Evolutionary conservation across 1,140 invertebrate species (phyloP).

Genomic region (Macrobrachium rosenbergii): DNA sequence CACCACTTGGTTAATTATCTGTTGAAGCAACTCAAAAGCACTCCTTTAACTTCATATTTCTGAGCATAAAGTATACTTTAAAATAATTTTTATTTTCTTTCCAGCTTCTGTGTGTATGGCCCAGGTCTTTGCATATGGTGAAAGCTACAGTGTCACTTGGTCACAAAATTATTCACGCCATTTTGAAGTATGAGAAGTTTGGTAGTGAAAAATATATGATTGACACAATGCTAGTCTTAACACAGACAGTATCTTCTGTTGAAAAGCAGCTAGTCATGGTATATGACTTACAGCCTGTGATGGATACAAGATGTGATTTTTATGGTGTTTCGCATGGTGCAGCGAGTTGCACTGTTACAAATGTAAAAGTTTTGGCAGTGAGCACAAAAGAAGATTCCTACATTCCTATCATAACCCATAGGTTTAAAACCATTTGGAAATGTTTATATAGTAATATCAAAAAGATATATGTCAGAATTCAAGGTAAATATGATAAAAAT

Average conservation of each 20-base stretch:
- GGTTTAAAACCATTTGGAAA: constrained; percentile 35
- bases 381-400: neutral
- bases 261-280: constrained; percentile 18
- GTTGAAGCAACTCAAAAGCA: too few relatives aligned
- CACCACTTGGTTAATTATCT: too few relatives aligned
- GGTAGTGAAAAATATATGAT: constrained; percentile 39
- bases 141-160: constrained; percentile 33
- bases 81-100: neutral
- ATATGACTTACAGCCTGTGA: constrained; percentile 23
- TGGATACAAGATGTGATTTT: neutral
- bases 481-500: constrained; percentile 8
- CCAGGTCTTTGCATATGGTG: constrained; percentile 34
- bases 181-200: constrained; percentile 34
- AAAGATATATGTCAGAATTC: constrained; percentile 25
- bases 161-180: constrained; percentile 25
- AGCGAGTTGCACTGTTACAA: constrained; percentile 1
- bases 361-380: neutral
- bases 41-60: neutral
- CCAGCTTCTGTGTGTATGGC: constrained; percentile 36
- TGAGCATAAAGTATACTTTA: neutral
- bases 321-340: neutral
- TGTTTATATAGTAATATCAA: constrained; percentile 30
- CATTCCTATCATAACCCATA: neutral
- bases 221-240: constrained; percentile 35
- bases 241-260: constrained; percentile 28